These are phyloP conservation scores for Notechis scutatus DNA, from an alignment of 2,113 vertebrate species.

Conservation along the genomic window DNA sequence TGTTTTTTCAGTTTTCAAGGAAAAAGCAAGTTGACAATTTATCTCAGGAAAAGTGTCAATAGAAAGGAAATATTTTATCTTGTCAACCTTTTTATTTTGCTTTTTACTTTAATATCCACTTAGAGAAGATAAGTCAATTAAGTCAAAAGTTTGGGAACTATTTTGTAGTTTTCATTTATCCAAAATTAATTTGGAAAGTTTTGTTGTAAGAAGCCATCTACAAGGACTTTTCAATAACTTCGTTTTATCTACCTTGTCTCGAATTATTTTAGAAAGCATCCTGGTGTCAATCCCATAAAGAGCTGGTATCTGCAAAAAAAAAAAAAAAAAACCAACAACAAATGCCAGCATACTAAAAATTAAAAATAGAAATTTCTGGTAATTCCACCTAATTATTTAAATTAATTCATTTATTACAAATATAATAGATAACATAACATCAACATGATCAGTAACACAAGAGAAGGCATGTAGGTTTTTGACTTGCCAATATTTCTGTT, in stretches of 20 bases:
- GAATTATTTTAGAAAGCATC: slow-evolving; percentile 91
- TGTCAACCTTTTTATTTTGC: neutral
- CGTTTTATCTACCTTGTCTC: slow-evolving; percentile 79
- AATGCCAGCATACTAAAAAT: neutral
- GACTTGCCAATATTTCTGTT: neutral
- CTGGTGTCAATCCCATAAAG: slow-evolving; percentile 93
- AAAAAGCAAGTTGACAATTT: neutral
- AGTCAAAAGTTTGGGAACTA: neutral
- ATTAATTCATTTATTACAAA: neutral
- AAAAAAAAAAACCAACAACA: slow-evolving; percentile 30
- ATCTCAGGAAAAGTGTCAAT: neutral
- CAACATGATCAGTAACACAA: too few relatives aligned
- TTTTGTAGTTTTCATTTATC: neutral
- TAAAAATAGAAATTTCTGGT: slow-evolving; percentile 27
- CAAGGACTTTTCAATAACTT: neutral
- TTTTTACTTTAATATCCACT: neutral
- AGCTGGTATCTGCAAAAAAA: slow-evolving; percentile 80
- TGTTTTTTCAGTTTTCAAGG: neutral
- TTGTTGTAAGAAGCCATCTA: neutral
- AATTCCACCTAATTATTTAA: neutral
- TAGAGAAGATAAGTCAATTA: neutral
- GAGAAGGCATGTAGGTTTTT: neutral
- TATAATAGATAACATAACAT: neutral
- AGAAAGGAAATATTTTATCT: neutral
- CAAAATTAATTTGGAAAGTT: neutral